Conservation (phyloP, 37 sponge, comb jelly and placozoan genomes). For the Geodia barretti region DNA sequence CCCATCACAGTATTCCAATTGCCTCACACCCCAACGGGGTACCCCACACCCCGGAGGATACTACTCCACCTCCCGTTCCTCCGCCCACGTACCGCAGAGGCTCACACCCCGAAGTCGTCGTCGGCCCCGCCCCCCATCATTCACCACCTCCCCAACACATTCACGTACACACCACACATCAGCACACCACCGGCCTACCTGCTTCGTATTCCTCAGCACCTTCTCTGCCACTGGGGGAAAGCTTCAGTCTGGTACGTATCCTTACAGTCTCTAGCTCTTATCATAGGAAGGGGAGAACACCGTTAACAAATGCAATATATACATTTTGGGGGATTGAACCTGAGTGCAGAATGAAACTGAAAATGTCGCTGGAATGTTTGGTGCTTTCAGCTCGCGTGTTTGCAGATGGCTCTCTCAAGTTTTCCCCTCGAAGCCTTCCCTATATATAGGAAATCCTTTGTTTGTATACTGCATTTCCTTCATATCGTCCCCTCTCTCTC, state of each 20-base stretch:
- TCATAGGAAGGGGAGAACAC: neutral
- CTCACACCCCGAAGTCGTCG: neutral
- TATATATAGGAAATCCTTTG: no score
- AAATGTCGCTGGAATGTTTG: no score
- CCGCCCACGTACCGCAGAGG: slow-evolving; percentile 8
- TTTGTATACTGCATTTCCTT: no score
- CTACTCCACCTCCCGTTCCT: slow-evolving; percentile 4
- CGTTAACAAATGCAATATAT: no score
- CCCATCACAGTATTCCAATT: neutral
- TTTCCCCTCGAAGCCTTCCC: no score
- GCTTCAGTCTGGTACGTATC: neutral
- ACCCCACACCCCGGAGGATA: neutral
- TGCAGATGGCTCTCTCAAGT: no score
- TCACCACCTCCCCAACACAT: neutral
- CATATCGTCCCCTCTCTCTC: no score
- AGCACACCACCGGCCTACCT: neutral
- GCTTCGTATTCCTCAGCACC: neutral
- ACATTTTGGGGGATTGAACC: no score
- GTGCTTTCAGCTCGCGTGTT: no score
- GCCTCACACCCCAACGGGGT: neutral
- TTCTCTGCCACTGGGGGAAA: neutral
- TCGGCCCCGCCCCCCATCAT: neutral
- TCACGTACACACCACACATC: neutral
- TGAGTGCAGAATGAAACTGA: no score
- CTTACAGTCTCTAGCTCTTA: neutral